phyloP scores from a whole-genome alignment of 2,888 invertebrate species.

The Tinea pellionella region DNA sequence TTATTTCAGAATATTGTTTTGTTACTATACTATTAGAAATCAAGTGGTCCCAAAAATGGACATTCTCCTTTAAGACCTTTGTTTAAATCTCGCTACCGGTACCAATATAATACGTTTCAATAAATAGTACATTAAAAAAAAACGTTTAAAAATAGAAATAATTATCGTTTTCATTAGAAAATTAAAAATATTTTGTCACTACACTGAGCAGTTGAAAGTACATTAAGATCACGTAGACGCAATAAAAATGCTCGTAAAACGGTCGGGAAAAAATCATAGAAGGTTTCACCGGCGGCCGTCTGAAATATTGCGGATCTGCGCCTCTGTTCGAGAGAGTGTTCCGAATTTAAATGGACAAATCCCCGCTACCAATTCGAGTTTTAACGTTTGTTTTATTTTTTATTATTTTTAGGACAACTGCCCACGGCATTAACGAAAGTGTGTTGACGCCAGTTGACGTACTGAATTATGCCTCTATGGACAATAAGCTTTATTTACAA shows the following conservation, averaged over 20 bases:
- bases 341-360: constrained; percentile 1
- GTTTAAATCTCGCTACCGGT: too few species aligned
- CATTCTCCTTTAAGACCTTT: too few species aligned
- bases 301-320: constrained; percentile 4
- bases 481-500: too few species aligned
- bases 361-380: background rate
- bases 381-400: background rate
- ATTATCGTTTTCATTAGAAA: background rate
- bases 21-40: too few species aligned
- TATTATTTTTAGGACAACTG: too few species aligned
- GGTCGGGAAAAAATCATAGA: constrained; percentile 5
- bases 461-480: too few species aligned
- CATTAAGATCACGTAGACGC: constrained; percentile 2
- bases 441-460: too few species aligned
- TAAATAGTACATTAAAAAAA: too few species aligned
- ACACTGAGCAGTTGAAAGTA: constrained; percentile 2
- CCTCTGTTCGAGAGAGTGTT: background rate
- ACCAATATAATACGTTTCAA: too few species aligned
- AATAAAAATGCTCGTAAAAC: constrained; percentile 10
- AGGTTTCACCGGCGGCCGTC: background rate
- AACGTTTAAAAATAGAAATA: background rate
- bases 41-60: too few species aligned
- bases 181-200: background rate
- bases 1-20: too few species aligned
- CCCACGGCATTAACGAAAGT: too few species aligned